Evolutionary conservation across 1,140 invertebrate genomes (phyloP).

Genomic region (Coelopa frigida): DNA sequence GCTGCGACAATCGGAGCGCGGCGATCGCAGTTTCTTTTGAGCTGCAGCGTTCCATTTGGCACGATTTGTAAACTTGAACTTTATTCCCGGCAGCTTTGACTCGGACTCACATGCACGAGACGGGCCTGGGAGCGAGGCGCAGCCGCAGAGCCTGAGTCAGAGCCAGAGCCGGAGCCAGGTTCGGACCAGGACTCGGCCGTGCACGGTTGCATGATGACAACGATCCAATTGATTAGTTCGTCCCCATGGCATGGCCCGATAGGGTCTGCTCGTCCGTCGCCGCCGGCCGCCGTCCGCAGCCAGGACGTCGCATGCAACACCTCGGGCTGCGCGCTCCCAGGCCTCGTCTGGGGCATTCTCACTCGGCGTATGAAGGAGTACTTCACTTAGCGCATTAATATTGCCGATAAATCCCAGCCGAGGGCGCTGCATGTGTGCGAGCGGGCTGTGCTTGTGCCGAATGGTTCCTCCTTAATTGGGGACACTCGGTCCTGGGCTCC

Average conservation of each 20-base stretch:
- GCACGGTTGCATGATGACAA: conserved; percentile 43
- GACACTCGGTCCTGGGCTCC: no score
- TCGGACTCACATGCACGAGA: background rate
- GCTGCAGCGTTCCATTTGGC: conserved; percentile 34
- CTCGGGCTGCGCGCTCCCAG: no score
- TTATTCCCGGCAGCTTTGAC: background rate
- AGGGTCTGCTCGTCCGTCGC: no score
- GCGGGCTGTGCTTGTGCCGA: no score
- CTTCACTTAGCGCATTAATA: background rate
- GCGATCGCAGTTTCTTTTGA: conserved; percentile 24
- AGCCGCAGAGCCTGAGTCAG: background rate
- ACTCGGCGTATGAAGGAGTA: background rate
- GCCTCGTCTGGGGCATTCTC: no score
- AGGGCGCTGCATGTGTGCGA: no score
- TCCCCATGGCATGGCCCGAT: background rate
- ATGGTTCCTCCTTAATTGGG: no score
- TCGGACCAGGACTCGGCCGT: conserved; percentile 13
- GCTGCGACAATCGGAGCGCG: conserved; percentile 12
- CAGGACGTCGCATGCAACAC: no score
- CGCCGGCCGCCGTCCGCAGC: no score
- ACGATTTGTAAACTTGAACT: conserved; percentile 38
- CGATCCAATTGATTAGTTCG: conserved; percentile 41
- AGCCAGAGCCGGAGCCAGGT: background rate
- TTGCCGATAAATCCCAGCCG: background rate
- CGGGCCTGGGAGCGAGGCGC: conserved; percentile 1